Conservation (phyloP, 2,113 vertebrate genomes). For the Rattus rattus region DNA sequence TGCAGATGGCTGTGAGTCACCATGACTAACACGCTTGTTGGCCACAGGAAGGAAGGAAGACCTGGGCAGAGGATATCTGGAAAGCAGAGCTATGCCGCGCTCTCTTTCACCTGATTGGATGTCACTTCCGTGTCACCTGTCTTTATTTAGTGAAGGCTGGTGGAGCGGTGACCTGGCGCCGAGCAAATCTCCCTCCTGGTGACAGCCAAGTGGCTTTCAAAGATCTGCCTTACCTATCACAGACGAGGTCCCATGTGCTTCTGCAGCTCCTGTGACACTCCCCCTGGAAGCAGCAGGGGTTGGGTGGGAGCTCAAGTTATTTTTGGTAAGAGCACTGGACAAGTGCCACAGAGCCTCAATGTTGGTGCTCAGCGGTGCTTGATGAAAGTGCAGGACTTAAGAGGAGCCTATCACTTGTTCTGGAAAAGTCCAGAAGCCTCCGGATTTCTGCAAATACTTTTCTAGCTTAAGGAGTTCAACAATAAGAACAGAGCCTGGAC, state of each 20-base stretch:
- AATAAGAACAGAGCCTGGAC: not conserved
- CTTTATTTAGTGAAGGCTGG: not conserved
- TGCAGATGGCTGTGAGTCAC: not conserved
- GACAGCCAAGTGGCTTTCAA: not conserved
- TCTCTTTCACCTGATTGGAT: not conserved
- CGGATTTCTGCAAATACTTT: not conserved
- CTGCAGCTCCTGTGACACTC: constrained; percentile 39
- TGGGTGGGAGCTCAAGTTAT: constrained; percentile 45
- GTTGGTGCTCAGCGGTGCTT: not conserved
- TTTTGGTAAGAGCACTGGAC: constrained; percentile 40
- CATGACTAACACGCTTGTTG: not conserved
- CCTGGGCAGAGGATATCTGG: not conserved
- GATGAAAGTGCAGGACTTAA: not conserved
- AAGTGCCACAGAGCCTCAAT: constrained; percentile 28
- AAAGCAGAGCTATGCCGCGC: not conserved
- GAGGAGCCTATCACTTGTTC: accelerated
- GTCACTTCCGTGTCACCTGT: too few relatives aligned
- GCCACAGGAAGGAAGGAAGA: not conserved
- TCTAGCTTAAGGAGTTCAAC: not conserved
- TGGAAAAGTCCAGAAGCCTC: not conserved
- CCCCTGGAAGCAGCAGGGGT: accelerated
- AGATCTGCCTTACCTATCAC: accelerated
- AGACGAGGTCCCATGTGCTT: not conserved
- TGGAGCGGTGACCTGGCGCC: accelerated
- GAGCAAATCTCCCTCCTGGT: not conserved